Percentiles rank a stretch among this genome's conserved stretches.
These are phyloP conservation scores for Mycalesis mineus DNA, from an alignment of 2,888 invertebrate genomes.

Conservation along the genomic window DNA sequence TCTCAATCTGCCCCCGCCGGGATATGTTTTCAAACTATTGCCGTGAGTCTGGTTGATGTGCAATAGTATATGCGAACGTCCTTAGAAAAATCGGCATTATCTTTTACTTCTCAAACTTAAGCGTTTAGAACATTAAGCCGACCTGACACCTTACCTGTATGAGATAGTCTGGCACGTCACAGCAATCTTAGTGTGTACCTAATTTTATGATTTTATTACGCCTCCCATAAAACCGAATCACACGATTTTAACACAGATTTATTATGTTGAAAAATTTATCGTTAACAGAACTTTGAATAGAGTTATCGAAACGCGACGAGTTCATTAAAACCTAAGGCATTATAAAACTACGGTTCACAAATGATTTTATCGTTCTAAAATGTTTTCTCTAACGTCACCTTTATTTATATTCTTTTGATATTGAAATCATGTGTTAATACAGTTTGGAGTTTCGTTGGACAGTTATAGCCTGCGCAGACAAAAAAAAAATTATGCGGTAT, in stretches of 20 bases:
- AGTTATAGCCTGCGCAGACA: no score
- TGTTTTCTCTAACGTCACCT: background rate
- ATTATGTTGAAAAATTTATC: slow-evolving; percentile 48
- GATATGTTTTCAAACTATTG: no score
- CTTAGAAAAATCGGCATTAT: background rate
- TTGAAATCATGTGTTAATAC: background rate
- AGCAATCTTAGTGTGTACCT: slow-evolving; percentile 24
- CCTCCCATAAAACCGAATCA: slow-evolving; percentile 40
- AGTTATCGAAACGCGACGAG: slow-evolving; percentile 38
- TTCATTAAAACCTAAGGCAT: slow-evolving; percentile 71
- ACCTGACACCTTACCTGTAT: slow-evolving; percentile 12
- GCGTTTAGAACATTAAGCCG: slow-evolving; percentile 5
- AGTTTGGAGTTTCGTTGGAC: background rate
- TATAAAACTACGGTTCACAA: slow-evolving; percentile 40
- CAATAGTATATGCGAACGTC: no score
- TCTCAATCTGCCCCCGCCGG: background rate
- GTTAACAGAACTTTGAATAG: slow-evolving; percentile 31
- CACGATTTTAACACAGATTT: slow-evolving; percentile 38
- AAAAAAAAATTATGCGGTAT: no score
- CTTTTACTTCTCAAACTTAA: background rate
- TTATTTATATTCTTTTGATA: background rate
- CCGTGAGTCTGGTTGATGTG: no score
- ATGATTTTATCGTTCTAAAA: slow-evolving; percentile 5
- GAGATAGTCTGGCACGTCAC: slow-evolving; percentile 18
- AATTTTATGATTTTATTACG: slow-evolving; percentile 37